phyloP scores from a whole-genome alignment of 1,140 invertebrate species.

The Phymorhynchus buccinoides region DNA sequence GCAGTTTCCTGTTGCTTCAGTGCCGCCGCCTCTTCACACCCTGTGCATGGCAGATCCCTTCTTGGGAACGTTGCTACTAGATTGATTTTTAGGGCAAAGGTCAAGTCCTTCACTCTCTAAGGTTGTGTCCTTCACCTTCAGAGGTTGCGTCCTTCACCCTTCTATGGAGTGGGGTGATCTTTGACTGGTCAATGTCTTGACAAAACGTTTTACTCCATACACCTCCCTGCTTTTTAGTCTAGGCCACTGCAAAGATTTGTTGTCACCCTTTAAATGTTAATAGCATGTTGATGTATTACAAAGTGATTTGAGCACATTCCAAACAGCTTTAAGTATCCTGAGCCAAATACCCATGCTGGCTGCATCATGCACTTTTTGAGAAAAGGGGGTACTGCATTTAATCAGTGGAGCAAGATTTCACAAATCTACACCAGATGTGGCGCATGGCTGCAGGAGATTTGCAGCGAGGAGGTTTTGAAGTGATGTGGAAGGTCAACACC shows the following conservation, averaged over 20 bases:
- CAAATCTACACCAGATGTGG: no score
- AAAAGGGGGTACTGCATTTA: background rate
- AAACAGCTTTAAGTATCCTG: background rate
- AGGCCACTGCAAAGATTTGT: background rate
- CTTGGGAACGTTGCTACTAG: background rate
- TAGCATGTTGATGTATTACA: background rate
- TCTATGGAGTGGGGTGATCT: background rate
- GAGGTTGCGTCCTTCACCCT: background rate
- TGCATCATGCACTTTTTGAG: no score
- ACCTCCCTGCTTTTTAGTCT: background rate
- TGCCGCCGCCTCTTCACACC: background rate
- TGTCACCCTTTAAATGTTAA: background rate
- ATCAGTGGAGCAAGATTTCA: background rate
- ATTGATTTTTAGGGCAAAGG: background rate
- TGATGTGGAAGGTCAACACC: no score
- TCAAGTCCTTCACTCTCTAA: background rate
- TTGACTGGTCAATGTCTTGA: background rate
- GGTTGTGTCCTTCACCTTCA: no score
- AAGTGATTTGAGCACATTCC: background rate
- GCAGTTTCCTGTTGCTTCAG: background rate
- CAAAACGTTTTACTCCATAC: background rate
- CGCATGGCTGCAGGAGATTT: no score
- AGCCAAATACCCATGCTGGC: no score
- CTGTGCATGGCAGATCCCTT: background rate
- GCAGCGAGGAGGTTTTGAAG: no score